These are phyloP conservation scores for Enteromius radiatus DNA, from an alignment of 2,797 vertebrate species.

Conservation along the genomic window DNA sequence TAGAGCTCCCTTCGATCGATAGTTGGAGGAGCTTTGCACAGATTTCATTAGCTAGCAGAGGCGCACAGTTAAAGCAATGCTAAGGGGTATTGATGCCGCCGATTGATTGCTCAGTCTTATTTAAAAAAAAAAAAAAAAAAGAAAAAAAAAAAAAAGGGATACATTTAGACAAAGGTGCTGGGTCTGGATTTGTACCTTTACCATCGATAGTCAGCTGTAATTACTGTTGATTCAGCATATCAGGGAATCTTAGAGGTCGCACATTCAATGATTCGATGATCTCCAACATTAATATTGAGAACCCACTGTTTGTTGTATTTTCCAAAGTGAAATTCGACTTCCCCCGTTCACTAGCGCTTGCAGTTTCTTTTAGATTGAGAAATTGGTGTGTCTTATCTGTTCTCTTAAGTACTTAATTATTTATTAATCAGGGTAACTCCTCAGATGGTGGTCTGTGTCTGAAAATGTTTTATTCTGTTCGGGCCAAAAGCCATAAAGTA, in stretches of 20 bases:
- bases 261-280: not conserved
- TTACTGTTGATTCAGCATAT: slow-evolving; percentile 56
- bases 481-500: slow-evolving; percentile 19
- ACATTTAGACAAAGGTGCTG: slow-evolving; percentile 69
- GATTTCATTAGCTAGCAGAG: slow-evolving; percentile 85
- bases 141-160: slow-evolving; percentile 65
- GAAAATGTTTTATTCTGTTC: slow-evolving; percentile 30
- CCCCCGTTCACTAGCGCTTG: not conserved
- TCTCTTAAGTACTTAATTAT: slow-evolving; percentile 34
- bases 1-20: slow-evolving; percentile 82
- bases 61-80: slow-evolving; percentile 82
- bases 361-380: slow-evolving; percentile 9
- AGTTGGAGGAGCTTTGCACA: slow-evolving; percentile 73
- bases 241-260: slow-evolving; percentile 7
- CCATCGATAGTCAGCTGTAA: slow-evolving; percentile 65
- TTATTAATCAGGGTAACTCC: slow-evolving; percentile 35
- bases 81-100: slow-evolving; percentile 86
- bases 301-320: not conserved
- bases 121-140: slow-evolving; percentile 69
- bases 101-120: slow-evolving; percentile 87
- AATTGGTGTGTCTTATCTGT: not conserved
- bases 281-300: slow-evolving; percentile 10
- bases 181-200: slow-evolving; percentile 72
- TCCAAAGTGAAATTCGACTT: not conserved
- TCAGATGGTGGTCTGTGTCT: slow-evolving; percentile 4